Evolutionary conservation across 1,140 invertebrate genomes (phyloP).

Genomic region (Drosophila ambigua): DNA sequence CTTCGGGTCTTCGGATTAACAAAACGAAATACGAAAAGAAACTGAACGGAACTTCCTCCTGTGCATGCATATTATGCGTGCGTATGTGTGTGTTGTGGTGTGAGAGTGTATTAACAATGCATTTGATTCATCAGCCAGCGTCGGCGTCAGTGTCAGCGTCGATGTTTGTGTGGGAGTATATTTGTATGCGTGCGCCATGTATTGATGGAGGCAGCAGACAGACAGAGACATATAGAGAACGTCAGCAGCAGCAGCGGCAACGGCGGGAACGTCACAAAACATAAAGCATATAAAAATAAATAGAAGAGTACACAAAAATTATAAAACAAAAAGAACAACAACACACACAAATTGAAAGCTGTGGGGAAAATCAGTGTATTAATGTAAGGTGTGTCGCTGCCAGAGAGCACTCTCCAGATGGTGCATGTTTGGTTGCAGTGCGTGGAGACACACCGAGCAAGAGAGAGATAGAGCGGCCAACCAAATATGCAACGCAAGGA

Average conservation of each 20-base stretch:
- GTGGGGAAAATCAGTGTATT: no score
- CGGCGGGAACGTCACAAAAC: slow-evolving; percentile 50
- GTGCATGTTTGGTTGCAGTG: no score
- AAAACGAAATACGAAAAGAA: slow-evolving; percentile 6
- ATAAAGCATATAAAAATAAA: slow-evolving; percentile 58
- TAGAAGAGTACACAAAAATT: slow-evolving; percentile 44
- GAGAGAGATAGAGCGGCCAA: no score
- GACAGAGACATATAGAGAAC: slow-evolving; percentile 39
- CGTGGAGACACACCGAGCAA: no score
- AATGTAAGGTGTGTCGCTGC: no score
- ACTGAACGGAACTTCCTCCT: slow-evolving; percentile 25
- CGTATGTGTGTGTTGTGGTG: slow-evolving; percentile 18
- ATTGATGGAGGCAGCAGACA: slow-evolving; percentile 39
- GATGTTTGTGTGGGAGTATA: background rate
- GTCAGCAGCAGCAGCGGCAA: slow-evolving; percentile 30
- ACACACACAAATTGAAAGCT: slow-evolving; percentile 6
- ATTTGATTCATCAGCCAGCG: slow-evolving; percentile 44
- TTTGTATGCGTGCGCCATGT: slow-evolving; percentile 1
- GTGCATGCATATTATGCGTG: slow-evolving; percentile 49
- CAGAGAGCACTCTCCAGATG: no score
- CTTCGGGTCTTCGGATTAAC: slow-evolving; percentile 14
- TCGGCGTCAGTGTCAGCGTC: slow-evolving; percentile 3
- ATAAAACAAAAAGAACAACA: slow-evolving; percentile 40
- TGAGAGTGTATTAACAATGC: slow-evolving; percentile 48
- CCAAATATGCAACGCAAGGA: no score